Conservation (phyloP, 2,113 vertebrate species). For the Collichthys lucidus region DNA sequence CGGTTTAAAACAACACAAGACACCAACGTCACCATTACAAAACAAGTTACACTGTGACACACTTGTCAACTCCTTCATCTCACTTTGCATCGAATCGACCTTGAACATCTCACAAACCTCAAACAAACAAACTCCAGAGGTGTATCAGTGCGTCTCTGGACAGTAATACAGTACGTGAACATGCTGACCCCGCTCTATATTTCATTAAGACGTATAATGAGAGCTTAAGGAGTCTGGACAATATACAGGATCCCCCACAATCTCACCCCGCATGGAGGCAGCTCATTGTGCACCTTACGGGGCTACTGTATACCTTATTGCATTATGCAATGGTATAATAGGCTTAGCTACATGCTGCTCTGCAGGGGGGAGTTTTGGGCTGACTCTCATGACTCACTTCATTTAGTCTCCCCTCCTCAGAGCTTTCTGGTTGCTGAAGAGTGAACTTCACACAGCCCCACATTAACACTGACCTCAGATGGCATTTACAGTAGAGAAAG, state of each 20-base stretch:
- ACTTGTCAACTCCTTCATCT: not conserved
- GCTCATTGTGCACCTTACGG: slow-evolving; percentile 60
- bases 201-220: slow-evolving; percentile 56
- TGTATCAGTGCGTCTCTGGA: slow-evolving; percentile 7
- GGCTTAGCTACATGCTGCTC: slow-evolving; percentile 64
- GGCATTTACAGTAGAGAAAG: not conserved
- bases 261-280: slow-evolving; percentile 7
- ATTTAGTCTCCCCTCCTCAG: slow-evolving; percentile 70
- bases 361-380: slow-evolving; percentile 54
- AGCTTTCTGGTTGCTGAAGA: slow-evolving; percentile 64
- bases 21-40: not conserved
- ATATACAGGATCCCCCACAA: slow-evolving; percentile 31
- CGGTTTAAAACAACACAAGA: not conserved
- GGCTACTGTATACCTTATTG: slow-evolving; percentile 65
- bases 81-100: not conserved
- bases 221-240: slow-evolving; percentile 51
- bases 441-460: slow-evolving; percentile 59
- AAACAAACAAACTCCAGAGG: slow-evolving; percentile 15
- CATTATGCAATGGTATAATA: slow-evolving; percentile 73
- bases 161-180: slow-evolving; percentile 27
- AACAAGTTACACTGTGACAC: not conserved
- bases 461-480: slow-evolving; percentile 25
- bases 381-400: slow-evolving; percentile 72
- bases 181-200: slow-evolving; percentile 31
- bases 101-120: slow-evolving; percentile 12